These are phyloP conservation scores for Formica selysi DNA, from an alignment of 1,140 invertebrate genomes.

Conservation along the genomic window DNA sequence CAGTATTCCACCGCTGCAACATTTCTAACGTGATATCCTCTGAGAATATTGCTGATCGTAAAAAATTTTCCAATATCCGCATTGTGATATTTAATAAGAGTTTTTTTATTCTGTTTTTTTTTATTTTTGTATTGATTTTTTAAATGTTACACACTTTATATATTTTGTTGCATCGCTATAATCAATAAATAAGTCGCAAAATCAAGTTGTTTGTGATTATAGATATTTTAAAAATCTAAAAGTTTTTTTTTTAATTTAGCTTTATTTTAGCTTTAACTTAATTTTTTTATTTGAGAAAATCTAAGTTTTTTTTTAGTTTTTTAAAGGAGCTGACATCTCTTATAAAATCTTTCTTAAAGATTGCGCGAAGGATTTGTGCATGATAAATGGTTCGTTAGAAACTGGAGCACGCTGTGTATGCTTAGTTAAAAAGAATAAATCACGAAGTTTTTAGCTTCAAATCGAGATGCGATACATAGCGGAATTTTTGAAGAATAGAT, in stretches of 20 bases:
- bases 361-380: background rate
- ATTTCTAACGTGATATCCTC: background rate
- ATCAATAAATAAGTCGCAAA: too few species aligned
- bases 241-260: too few species aligned
- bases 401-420: background rate
- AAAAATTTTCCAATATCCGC: background rate
- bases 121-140: too few species aligned
- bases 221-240: too few species aligned
- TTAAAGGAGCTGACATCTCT: background rate
- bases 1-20: slow-evolving; percentile 5
- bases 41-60: slow-evolving; percentile 21
- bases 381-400: slow-evolving; percentile 12
- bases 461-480: background rate
- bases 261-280: too few species aligned
- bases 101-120: background rate
- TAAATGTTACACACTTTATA: background rate
- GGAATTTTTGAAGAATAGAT: background rate
- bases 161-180: too few species aligned
- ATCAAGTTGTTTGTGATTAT: too few species aligned
- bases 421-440: background rate
- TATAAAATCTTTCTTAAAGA: slow-evolving; percentile 6
- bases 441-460: background rate
- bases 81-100: background rate
- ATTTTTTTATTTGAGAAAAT: too few species aligned
- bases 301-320: background rate